These are phyloP conservation scores for Phaethornis superciliosus DNA, from an alignment of 2,113 vertebrate genomes.

Conservation along the genomic window DNA sequence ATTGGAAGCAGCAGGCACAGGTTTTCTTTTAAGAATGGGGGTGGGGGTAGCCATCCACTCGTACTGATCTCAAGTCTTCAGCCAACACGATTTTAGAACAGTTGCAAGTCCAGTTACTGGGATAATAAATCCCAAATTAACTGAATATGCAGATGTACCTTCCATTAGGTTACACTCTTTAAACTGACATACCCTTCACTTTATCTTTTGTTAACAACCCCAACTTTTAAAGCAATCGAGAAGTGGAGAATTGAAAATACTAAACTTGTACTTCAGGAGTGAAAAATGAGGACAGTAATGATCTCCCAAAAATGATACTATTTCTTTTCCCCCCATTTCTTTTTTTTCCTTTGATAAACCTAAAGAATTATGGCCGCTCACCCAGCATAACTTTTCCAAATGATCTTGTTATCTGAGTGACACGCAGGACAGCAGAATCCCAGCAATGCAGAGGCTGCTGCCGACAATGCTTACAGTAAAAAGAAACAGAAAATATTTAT, in stretches of 20 bases:
- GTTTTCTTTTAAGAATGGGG: constrained; percentile 74
- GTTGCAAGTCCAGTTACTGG: constrained; percentile 78
- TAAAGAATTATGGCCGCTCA: not conserved
- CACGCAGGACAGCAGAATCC: constrained; percentile 21
- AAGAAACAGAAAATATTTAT: constrained; percentile 54
- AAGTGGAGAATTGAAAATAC: constrained; percentile 62
- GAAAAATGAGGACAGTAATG: constrained; percentile 21
- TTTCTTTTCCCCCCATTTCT: not conserved
- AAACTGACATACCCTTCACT: constrained; percentile 67
- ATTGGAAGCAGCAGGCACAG: constrained; percentile 81
- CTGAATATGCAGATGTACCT: constrained; percentile 66
- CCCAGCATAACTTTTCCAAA: constrained; percentile 1
- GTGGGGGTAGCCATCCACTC: constrained; percentile 77
- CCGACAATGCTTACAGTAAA: constrained; percentile 40
- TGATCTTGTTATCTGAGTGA: constrained; percentile 23
- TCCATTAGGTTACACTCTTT: constrained; percentile 71
- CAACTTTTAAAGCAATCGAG: constrained; percentile 38
- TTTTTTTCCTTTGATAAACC: not conserved
- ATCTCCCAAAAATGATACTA: not conserved
- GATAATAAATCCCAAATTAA: constrained; percentile 81
- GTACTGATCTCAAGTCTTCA: constrained; percentile 71
- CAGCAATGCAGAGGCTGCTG: constrained; percentile 12
- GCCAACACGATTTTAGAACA: constrained; percentile 75
- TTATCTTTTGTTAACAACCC: constrained; percentile 62
- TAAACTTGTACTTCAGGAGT: constrained; percentile 30